Percentiles rank a stretch among this genome's conserved stretches.
Conservation (phyloP, 2,113 vertebrate genomes). For the Microcebus lehilahytsara region DNA sequence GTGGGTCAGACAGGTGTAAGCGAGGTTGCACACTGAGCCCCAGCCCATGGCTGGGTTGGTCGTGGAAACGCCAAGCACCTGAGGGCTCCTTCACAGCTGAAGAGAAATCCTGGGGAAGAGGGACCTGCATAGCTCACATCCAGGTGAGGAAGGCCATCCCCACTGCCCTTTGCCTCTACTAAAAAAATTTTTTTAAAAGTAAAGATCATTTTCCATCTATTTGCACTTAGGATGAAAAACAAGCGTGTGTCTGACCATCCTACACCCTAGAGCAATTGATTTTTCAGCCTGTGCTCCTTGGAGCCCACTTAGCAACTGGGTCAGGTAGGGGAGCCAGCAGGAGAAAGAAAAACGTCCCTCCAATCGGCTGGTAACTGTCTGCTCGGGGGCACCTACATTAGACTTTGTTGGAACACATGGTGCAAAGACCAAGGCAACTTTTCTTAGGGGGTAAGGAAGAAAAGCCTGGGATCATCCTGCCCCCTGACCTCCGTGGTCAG, state of each 20-base stretch:
- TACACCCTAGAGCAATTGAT: background rate
- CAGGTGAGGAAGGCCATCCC: background rate
- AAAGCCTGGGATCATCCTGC: background rate
- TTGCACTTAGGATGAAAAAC: background rate
- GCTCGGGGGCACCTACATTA: background rate
- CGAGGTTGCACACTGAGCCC: background rate
- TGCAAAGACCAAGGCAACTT: background rate
- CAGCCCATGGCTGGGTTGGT: rapidly evolving
- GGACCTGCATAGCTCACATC: background rate
- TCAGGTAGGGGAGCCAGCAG: background rate
- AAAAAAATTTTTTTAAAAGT: too few species aligned
- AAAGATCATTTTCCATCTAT: background rate
- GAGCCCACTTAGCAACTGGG: background rate
- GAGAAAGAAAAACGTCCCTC: background rate
- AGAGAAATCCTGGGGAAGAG: background rate
- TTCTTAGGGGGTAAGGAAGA: background rate
- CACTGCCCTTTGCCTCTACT: background rate
- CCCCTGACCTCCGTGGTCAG: background rate
- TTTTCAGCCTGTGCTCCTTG: background rate
- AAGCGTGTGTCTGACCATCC: background rate
- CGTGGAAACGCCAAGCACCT: background rate
- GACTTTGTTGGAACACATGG: background rate
- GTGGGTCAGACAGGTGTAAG: too few species aligned
- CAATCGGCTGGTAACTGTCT: background rate
- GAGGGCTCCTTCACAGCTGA: background rate